Evolutionary conservation across 1,140 invertebrate genomes (phyloP), one percentile per base, ranked within the genome.

Genomic region (Macrosteles quadrilineatus): DNA sequence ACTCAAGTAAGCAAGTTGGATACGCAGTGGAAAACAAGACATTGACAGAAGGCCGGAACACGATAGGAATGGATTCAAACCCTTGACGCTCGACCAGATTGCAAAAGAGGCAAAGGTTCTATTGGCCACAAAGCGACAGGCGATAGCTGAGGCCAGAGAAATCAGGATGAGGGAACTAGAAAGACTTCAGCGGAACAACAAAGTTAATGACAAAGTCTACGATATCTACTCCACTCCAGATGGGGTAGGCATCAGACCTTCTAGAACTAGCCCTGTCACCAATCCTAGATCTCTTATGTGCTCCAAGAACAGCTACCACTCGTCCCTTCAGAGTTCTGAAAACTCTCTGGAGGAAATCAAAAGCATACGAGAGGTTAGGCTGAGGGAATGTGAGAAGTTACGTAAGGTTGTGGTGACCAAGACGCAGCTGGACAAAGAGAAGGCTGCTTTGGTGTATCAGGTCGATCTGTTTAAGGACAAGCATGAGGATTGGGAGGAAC

Each of bases 371-470:
- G 92, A 95, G 81, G 85, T 93, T 74, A 87, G 90, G 83, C 90
- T 92, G 81, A 86, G 89, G 79, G 97, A 99, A 77, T 86, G 97
- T 59, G 97, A 99, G 75, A 98, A 98, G 77, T 98, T 98, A 83
- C 87, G 96, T 59, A 97, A 97, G 83, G 95, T 97, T 23, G 99
- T 99, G 97, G 93, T 99, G 76, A 90, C 94, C 64, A 98, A 97
- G 86, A 97, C 97, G 73, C 97, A 99, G 81, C 82, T 99, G 72
- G 97, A 99, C 81, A 99, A 99, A 83, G 97, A 99, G 82, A 98
- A 99, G 81, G 92, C 96, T 66, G 89, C 95, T 29, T 90, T 97
- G 73, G 89, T 90, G 1, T 99, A 98, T 85, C 94, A 98, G 84
- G 90, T 99, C 27, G 97, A 99, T 81, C 83, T 98, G 70, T 86